Conservation (phyloP, 2,888 invertebrate species). For the Rhopalosiphum nymphaeae region DNA sequence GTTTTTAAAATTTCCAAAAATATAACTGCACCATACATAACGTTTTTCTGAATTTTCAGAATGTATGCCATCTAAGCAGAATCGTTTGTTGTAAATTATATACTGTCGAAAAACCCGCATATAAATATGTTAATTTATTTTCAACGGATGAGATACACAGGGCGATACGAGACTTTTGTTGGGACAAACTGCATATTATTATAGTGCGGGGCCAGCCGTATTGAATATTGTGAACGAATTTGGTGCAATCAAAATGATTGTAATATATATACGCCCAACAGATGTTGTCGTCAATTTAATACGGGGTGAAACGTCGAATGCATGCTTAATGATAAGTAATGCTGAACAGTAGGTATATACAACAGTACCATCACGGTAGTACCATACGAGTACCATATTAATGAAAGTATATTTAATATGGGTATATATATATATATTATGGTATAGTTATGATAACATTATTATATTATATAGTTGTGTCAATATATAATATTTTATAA, state of each 20-base stretch:
- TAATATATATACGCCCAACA: background rate
- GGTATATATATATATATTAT: background rate
- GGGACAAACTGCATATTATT: background rate
- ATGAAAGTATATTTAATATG: background rate
- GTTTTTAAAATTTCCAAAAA: too few species aligned
- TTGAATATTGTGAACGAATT: background rate
- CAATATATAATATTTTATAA: background rate
- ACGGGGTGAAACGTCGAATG: background rate
- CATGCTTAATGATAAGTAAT: background rate
- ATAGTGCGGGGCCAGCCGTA: background rate
- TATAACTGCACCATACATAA: too few species aligned
- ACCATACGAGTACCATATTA: background rate
- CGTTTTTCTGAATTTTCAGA: too few species aligned
- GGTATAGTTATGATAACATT: background rate
- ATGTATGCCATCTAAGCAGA: too few species aligned
- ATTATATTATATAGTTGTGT: background rate
- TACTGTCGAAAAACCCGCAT: background rate
- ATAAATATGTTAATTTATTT: background rate
- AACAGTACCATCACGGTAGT: background rate
- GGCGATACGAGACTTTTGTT: background rate
- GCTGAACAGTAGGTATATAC: background rate
- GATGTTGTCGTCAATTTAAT: background rate
- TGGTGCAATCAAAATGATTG: background rate
- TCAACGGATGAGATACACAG: background rate
- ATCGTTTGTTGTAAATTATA: too few species aligned